Base-by-base conservation (phyloP, 1,140 invertebrate species). In the Schlechtendalia chinensis region DNA sequence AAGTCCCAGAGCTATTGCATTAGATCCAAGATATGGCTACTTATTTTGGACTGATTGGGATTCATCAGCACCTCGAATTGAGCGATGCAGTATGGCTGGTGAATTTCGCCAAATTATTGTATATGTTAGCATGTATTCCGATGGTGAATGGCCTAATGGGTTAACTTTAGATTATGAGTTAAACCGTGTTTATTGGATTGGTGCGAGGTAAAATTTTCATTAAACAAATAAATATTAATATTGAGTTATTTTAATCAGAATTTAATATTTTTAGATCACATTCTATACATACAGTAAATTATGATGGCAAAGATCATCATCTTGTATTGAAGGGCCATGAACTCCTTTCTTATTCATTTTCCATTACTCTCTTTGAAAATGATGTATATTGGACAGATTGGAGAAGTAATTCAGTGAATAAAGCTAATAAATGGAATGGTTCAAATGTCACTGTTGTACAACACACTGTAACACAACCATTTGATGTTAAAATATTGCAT, bases 1-100 rank as follows among this genome's bases (percentile, higher is more conserved):
- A 83, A 95, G 91, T 84, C 94, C 95, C 0, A 86, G 95, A 29
- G 94, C 94, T 5, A 92, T 97, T 83, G 93, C 92, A 1, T 84
- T 96, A 1, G 95, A 97, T 87, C 94, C 95, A 0, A 87, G 91
- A 81, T 88, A 89, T 82, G 93, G 93, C 86, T 89, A 85, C 85
- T 85, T 82, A 79, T 91, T 92, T 85, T 92, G 91, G 91, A 90
- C 89, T 5, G 90, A 91, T 82, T 87, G 86, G 86, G 87, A 89
- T 82, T 84, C 86, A 0, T 85, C 85, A 11, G 83, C 85, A 63
- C 89, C 90, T 5, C 84, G 90, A 54, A 91, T 91, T 80, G 90
- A 91, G 83, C 84, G 86, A 1, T 88, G 88, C 81, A 89, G 89
- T 17, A 90, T 91, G 90, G 88, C 87, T 81, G 90, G 90, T 56